These are phyloP conservation scores for Antennarius striatus DNA, from an alignment of 2,113 vertebrate genomes.

Conservation along the genomic window DNA sequence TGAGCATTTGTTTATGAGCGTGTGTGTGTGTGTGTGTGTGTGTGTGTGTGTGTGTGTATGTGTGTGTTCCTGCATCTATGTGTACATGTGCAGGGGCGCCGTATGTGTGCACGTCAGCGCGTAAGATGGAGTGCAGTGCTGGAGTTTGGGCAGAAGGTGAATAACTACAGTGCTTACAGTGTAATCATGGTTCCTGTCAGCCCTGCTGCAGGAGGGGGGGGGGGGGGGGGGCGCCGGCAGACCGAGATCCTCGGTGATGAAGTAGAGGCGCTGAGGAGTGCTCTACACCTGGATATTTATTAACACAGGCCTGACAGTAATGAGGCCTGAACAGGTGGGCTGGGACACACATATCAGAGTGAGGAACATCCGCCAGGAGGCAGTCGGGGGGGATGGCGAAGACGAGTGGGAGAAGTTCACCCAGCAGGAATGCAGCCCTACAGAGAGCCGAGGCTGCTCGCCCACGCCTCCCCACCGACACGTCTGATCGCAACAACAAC, in stretches of 20 bases:
- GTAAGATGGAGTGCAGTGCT: slow-evolving; percentile 80
- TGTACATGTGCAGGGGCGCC: slow-evolving; percentile 45
- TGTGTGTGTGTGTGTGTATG: slow-evolving; percentile 55
- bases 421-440: slow-evolving; percentile 58
- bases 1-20: slow-evolving; percentile 72
- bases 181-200: slow-evolving; percentile 84
- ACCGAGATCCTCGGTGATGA: slow-evolving; percentile 78
- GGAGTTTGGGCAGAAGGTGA: slow-evolving; percentile 80
- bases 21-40: slow-evolving; percentile 59
- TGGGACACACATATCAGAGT: slow-evolving; percentile 82
- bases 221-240: slow-evolving; percentile 69
- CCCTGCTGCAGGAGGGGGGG: slow-evolving; percentile 68
- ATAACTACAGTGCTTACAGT: slow-evolving; percentile 83
- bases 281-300: slow-evolving; percentile 84
- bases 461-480: slow-evolving; percentile 59
- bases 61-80: slow-evolving; percentile 44
- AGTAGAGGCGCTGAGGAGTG: slow-evolving; percentile 75
- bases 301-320: slow-evolving; percentile 83
- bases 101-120: slow-evolving; percentile 56
- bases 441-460: slow-evolving; percentile 57
- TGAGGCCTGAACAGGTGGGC: slow-evolving; percentile 84
- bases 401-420: slow-evolving; percentile 73
- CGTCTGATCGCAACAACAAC: slow-evolving; percentile 51
- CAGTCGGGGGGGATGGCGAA: slow-evolving; percentile 59
- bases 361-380: slow-evolving; percentile 74